These are phyloP conservation scores for Gadus chalcogrammus DNA, from an alignment of 2,113 vertebrate genomes.

Conservation along the genomic window DNA sequence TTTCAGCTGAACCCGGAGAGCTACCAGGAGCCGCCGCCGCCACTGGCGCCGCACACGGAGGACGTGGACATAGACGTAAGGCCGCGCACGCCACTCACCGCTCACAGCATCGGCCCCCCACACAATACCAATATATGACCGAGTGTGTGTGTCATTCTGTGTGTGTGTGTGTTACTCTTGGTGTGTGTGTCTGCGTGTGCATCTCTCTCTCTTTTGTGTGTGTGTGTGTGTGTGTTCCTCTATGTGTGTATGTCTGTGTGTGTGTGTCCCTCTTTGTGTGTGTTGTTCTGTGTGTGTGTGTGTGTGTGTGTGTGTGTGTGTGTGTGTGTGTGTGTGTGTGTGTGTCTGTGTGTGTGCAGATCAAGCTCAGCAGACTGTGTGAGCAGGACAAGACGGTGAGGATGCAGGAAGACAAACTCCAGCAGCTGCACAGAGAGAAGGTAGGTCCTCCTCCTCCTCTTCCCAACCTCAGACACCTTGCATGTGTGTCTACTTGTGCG, in stretches of 20 bases:
- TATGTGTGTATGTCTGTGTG: slow-evolving; percentile 18
- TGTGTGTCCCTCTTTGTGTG: no score
- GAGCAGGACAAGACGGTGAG: slow-evolving; percentile 92
- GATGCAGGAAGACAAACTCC: slow-evolving; percentile 90
- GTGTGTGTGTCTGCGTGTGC: slow-evolving; percentile 8
- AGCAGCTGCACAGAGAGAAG: slow-evolving; percentile 97
- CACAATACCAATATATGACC: background rate
- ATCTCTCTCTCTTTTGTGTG: slow-evolving; percentile 3
- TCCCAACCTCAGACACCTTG: background rate
- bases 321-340: no score
- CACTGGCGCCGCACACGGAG: no score
- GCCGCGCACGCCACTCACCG: no score
- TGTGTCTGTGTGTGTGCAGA: slow-evolving; percentile 58
- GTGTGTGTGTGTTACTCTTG: slow-evolving; percentile 4
- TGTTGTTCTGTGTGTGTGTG: no score
- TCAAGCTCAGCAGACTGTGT: slow-evolving; percentile 90
- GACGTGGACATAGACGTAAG: no score
- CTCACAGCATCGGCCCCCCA: background rate
- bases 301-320: no score
- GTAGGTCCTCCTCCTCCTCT: slow-evolving; percentile 55
- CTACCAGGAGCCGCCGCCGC: no score
- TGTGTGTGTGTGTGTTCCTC: slow-evolving; percentile 10
- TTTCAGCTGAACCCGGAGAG: no score
- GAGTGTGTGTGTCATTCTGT: slow-evolving; percentile 28
- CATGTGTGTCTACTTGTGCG: background rate